These are phyloP conservation scores for Dryomyza anilis DNA, from an alignment of 2,888 invertebrate genomes.

Conservation along the genomic window DNA sequence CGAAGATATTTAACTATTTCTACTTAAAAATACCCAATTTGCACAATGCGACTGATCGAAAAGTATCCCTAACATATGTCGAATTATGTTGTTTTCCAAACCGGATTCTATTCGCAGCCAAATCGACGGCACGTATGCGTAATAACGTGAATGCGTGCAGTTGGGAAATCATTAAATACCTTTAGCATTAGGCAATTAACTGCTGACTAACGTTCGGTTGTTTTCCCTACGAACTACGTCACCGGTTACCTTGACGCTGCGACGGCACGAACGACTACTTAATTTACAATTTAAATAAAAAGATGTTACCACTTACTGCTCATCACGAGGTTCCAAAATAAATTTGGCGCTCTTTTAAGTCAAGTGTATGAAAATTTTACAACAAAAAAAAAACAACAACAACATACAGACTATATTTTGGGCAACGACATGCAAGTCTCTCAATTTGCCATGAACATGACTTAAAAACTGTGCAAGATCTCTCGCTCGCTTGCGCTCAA, in stretches of 20 bases:
- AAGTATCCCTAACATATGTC: no score
- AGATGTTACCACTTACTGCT: not conserved
- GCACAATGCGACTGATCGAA: no score
- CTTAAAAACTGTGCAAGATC: no score
- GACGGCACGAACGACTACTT: no score
- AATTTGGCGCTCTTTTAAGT: conserved; percentile 16
- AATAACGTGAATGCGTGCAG: not conserved
- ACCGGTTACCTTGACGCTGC: conserved; percentile 57
- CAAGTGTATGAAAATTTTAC: no score
- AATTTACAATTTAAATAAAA: conserved; percentile 14
- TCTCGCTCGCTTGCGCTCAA: conserved; percentile 12
- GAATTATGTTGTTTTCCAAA: no score
- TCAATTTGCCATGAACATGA: no score
- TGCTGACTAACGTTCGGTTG: conserved; percentile 25
- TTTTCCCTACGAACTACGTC: conserved; percentile 44
- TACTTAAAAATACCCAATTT: no score
- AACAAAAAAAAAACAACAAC: not conserved
- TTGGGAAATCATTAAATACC: not conserved
- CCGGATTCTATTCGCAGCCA: no score
- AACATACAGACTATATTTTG: conserved; percentile 15
- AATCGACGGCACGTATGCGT: not conserved
- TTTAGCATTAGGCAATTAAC: not conserved
- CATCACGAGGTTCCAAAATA: no score
- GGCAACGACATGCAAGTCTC: not conserved
- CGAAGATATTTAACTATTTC: no score